phyloP scores from a whole-genome alignment of 2,113 vertebrate genomes.

The Rhipidura dahli region DNA sequence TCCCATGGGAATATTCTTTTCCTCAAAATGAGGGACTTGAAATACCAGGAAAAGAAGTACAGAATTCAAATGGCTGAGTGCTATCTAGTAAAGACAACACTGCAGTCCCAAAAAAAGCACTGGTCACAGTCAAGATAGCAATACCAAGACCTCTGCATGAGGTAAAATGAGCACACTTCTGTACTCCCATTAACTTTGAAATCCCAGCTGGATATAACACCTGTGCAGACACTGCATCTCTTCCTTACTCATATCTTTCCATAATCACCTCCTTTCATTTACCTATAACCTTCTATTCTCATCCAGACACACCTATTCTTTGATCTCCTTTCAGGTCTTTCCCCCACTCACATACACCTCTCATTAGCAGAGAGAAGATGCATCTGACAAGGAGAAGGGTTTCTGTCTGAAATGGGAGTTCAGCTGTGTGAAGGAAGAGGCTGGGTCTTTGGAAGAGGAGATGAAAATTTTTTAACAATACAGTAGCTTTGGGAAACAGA shows the following conservation, averaged over 20 bases:
- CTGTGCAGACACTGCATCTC: not conserved
- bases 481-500: slow-evolving; percentile 16
- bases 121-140: not conserved
- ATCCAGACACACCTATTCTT: slow-evolving; percentile 50
- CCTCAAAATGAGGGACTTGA: not conserved
- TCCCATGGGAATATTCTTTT: not conserved
- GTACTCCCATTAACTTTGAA: not conserved
- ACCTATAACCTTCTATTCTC: slow-evolving; percentile 53
- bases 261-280: slow-evolving; percentile 53
- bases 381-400: not conserved
- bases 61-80: not conserved
- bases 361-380: slow-evolving; percentile 5
- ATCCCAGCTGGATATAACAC: not conserved
- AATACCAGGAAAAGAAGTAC: not conserved
- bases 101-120: not conserved
- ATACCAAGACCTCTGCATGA: not conserved
- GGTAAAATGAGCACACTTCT: not conserved
- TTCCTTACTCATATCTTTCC: slow-evolving; percentile 16
- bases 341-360: slow-evolving; percentile 1
- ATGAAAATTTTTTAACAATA: slow-evolving; percentile 28
- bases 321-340: slow-evolving; percentile 56
- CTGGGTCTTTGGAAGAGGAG: not conserved
- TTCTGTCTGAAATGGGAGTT: not conserved
- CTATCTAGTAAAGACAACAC: not conserved
- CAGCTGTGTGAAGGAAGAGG: not conserved